Evolutionary conservation across 2,888 invertebrate genomes (phyloP), one percentile per base, ranked within the genome.

Genomic region (Heliconius ismenius): DNA sequence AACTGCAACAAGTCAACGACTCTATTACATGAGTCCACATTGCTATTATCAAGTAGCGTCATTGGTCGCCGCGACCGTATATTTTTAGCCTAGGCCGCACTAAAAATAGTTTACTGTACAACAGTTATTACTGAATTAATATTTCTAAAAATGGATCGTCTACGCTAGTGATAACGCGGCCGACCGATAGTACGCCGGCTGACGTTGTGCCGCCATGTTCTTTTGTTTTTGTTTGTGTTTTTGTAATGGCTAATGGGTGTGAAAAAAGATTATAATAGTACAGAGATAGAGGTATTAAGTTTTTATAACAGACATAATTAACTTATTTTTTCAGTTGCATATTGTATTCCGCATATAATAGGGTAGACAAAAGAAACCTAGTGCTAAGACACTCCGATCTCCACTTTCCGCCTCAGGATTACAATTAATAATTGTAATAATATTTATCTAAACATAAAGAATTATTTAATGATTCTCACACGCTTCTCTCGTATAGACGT

Each of bases 91-190:
- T 93, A 93, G 93, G 91, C 90, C 90, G 88, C 82, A 91, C 94
- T 94, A 94, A 92, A 94, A 92, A 93, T 94, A 94, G 93, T 83
- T 82, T 81, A 81, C 83, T 82, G 83, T 91, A 87, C 88, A 87
- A 86, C 89, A 86, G 92, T 94, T 93, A 94, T 94, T 92, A 93
- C 92, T 92, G 93, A 92, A 93, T 93, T 94, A 94, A 94, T 94
- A 94, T 94, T 93, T 94, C 94, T 94, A 94, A 94, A 94, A 93
- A 94, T 89, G 92, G 93, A 93, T 89, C 90, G 92, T 91, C 91
- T 92, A 90, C 92, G 89, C 88, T 81, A 84, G 81, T 91, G 93
- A 93, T 93, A 93, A 92, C 92, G 87, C 84, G 88, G 79, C 86
- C 87, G 90, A 88, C 88, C 89, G 92, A 92, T 92, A 91, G 88